Evolutionary conservation across 2,797 vertebrate genomes (phyloP), one percentile per base, ranked within the genome.

Genomic region (Eidolon dupreanum): DNA sequence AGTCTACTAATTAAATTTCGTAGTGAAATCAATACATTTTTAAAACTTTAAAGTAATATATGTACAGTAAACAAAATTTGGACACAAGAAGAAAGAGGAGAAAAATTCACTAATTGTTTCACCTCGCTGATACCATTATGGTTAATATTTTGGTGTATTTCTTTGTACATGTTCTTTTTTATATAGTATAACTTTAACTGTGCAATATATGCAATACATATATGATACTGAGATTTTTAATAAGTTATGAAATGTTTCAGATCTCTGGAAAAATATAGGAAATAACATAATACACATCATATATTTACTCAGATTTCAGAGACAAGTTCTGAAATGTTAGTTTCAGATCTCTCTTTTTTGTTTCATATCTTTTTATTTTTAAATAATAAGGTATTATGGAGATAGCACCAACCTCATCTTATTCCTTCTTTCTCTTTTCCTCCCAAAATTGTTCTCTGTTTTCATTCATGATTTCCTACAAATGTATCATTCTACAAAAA

Each of bases 221-320:
- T 41, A 43, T 43, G 3, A 66, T 88, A 3, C 5, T 73, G 61
- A 36, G 1, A 16, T 49, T 92, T 95, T 93, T 53, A 75, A 51
- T 73, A 63, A 87, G 71, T 92, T 88, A 65, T 63, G 28, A 78
- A 83, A 59, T 84, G 20, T 26, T 90, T 95, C 36, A 84, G 24
- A 36, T 8, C 16, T 95, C 17, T 90, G 43, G 51, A 36, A 86
- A 79, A 82, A 8, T 70, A 49, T 28, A 31, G 20, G 71, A 84
- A 84, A 74, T 63, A 94, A 20, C 51, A 59, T 26, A 81, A 10
- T n/a, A 15, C 15, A n/a, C 13, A 46, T 49, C 26, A 55, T 51
- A 1, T 38, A 43, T 55, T 83, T 96, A 73, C 13, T n/a, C 17
- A 71, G 10, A 66, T 91, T 91, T 93, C 41, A 38, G 16, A 75